Percentiles rank a stretch among this genome's conserved stretches.
phyloP scores from a whole-genome alignment of 2,113 vertebrate genomes.

The Gasterosteus nipponicus region DNA sequence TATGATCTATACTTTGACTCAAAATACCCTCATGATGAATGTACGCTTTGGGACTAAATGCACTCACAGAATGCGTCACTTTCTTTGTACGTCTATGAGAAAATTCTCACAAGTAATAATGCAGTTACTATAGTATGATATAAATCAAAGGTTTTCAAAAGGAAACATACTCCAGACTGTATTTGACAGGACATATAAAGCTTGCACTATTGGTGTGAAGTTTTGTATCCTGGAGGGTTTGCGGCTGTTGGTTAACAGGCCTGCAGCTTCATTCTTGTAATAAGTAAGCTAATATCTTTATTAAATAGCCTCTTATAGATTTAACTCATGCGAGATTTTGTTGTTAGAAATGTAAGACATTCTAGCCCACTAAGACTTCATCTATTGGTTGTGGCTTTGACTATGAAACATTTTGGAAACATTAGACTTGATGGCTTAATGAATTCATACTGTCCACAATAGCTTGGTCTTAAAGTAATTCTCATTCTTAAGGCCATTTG shows the following conservation, averaged over 20 bases:
- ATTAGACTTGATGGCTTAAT: conserved; percentile 2
- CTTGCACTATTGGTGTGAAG: conserved; percentile 8
- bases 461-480: conserved; percentile 2
- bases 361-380: background rate
- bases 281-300: background rate
- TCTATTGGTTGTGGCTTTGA: background rate
- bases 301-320: background rate
- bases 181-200: background rate
- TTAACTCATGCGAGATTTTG: background rate
- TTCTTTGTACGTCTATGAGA: conserved; percentile 37
- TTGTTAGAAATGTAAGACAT: background rate
- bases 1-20: background rate
- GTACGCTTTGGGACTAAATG: conserved; percentile 62
- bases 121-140: background rate
- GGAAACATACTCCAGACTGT: background rate
- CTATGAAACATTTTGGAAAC: background rate
- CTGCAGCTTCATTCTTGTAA: conserved; percentile 4
- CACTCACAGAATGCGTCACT: conserved; percentile 43
- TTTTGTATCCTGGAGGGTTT: background rate
- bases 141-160: background rate
- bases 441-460: background rate
- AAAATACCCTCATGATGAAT: conserved; percentile 66
- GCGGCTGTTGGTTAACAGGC: conserved; percentile 20
- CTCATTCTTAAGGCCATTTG: background rate
- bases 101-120: conserved; percentile 11